These are phyloP conservation scores for Condylostylus longicornis DNA, from an alignment of 1,140 invertebrate genomes.

Conservation along the genomic window DNA sequence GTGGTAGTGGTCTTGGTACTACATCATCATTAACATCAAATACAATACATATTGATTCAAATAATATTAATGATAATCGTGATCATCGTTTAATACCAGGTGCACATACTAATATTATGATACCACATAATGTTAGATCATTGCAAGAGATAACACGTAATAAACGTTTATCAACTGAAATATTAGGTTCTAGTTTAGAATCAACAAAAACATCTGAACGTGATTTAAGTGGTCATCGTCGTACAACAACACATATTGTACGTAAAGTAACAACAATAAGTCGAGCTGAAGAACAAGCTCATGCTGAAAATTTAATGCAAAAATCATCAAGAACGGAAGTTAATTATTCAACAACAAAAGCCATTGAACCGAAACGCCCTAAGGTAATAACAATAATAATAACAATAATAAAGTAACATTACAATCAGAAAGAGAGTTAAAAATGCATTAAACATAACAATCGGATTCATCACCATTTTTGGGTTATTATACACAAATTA, in stretches of 20 bases:
- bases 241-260: conserved; percentile 73
- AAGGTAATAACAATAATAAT: too few species aligned
- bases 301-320: conserved; percentile 51
- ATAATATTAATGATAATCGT: not conserved
- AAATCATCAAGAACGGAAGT: conserved; percentile 31
- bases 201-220: conserved; percentile 63
- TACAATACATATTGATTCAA: not conserved
- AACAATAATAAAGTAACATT: too few species aligned
- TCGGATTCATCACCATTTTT: too few species aligned
- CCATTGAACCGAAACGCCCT: conserved; percentile 39
- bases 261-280: conserved; percentile 81
- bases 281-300: conserved; percentile 64
- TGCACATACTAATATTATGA: conserved; percentile 1
- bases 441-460: too few species aligned
- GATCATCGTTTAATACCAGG: not conserved
- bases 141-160: conserved; percentile 61
- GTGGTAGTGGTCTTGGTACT: conserved; percentile 7
- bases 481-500: too few species aligned
- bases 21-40: not conserved
- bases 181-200: conserved; percentile 64
- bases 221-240: conserved; percentile 53
- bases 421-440: too few species aligned
- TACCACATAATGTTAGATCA: conserved; percentile 7
- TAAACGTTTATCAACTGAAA: conserved; percentile 66
- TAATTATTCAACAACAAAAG: conserved; percentile 14